Conservation (phyloP, 2,888 invertebrate genomes). For the Lampropteryx suffumata region DNA sequence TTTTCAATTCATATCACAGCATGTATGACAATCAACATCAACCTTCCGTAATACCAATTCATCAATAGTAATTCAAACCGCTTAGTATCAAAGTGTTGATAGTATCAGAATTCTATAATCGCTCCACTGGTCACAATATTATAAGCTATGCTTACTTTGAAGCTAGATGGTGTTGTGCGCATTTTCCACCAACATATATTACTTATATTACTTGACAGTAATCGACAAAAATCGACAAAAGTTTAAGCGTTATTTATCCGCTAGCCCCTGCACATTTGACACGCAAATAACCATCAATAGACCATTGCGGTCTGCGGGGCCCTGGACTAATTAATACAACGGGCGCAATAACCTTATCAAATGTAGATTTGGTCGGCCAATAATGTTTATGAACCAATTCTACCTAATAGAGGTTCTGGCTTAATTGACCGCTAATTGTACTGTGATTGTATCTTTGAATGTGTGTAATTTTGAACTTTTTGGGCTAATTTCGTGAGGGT, state of each 20-base stretch:
- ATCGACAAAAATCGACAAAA: no score
- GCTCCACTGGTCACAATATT: no score
- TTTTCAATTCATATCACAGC: no score
- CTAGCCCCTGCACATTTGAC: conserved; percentile 13
- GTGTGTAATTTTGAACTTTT: conserved; percentile 20
- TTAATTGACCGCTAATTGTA: conserved; percentile 39
- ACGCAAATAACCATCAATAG: conserved; percentile 49
- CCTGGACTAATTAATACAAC: conserved; percentile 75
- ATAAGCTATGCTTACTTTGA: no score
- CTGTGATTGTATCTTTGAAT: conserved; percentile 30
- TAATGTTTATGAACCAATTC: conserved; percentile 54
- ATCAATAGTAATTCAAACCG: no score
- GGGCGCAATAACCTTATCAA: conserved; percentile 78
- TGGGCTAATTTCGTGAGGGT: conserved; percentile 6
- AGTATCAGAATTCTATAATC: no score
- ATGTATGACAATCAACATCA: no score
- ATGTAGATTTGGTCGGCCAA: conserved; percentile 60
- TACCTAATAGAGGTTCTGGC: conserved; percentile 42
- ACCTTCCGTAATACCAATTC: no score
- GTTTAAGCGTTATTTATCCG: not conserved
- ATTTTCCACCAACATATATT: no score
- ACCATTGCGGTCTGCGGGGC: conserved; percentile 54
- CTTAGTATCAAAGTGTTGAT: no score
- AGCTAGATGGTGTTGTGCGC: no score
- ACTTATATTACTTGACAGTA: no score